phyloP scores from a whole-genome alignment of 1,140 invertebrate species.

The Ptiloglossa arizonensis region DNA sequence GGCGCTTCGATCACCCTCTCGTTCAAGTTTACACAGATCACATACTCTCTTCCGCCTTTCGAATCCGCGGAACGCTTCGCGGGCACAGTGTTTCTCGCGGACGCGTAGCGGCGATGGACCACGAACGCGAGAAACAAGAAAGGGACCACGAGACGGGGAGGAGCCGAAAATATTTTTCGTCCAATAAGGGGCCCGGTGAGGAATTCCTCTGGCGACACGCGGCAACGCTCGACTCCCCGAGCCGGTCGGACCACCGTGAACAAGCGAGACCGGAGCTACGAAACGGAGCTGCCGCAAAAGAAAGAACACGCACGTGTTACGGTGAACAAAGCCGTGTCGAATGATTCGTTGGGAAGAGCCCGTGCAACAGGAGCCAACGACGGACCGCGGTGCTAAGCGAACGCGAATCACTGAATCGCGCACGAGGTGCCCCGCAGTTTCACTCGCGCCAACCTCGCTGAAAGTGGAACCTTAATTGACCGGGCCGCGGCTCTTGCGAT shows the following conservation, averaged over 20 bases:
- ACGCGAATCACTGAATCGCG: conserved; percentile 3
- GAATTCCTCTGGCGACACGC: not conserved
- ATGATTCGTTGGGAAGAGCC: too few species aligned
- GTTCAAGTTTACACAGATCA: conserved; percentile 5
- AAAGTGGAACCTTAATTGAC: conserved; percentile 5
- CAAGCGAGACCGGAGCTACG: not conserved
- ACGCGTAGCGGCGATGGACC: not conserved
- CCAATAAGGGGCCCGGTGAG: too few species aligned
- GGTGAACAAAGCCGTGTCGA: not conserved
- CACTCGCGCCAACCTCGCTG: conserved; percentile 5
- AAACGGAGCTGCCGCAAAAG: not conserved
- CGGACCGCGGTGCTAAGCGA: not conserved
- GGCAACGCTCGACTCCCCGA: not conserved
- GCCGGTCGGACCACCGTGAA: not conserved
- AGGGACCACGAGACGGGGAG: too few species aligned
- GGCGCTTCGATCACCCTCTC: not conserved
- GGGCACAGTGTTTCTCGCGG: not conserved
- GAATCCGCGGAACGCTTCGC: not conserved
- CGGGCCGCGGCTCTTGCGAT: not conserved
- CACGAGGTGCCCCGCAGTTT: not conserved
- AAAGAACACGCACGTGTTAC: too few species aligned
- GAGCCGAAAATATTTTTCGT: too few species aligned
- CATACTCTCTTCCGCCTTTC: not conserved
- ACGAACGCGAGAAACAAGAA: not conserved
- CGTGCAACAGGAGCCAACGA: not conserved